Evolutionary conservation across 2,113 vertebrate genomes (phyloP).

Genomic region (Calypte anna): DNA sequence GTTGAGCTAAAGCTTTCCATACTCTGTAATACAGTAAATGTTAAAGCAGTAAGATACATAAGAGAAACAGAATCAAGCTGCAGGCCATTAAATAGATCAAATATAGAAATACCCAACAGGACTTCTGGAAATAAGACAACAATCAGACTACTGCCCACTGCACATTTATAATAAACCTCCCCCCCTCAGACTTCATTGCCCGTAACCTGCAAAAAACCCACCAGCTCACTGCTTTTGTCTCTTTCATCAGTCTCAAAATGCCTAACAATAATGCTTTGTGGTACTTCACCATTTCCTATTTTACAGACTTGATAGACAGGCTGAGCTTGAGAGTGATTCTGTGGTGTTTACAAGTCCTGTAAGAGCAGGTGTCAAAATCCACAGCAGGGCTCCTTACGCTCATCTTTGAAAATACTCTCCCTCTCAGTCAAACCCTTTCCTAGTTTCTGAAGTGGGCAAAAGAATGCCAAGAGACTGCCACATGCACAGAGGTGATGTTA

Average conservation of each 20-base stretch:
- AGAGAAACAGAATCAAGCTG: neutral
- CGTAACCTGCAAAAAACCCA: neutral
- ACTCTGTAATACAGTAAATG: constrained; percentile 72
- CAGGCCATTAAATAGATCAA: neutral
- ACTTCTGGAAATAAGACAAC: neutral
- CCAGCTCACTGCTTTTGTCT: neutral
- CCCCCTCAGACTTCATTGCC: neutral
- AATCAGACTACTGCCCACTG: neutral
- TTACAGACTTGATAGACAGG: neutral
- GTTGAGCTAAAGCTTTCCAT: constrained; percentile 76
- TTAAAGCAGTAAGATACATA: constrained; percentile 20
- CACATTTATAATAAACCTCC: neutral
- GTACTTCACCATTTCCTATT: accelerated
- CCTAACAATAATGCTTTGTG: neutral
- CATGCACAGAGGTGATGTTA: neutral
- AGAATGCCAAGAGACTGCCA: neutral
- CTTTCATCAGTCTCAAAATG: neutral
- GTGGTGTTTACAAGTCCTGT: neutral
- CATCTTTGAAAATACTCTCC: neutral
- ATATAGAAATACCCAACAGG: neutral
- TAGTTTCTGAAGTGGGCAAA: neutral
- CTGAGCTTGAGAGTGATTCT: neutral
- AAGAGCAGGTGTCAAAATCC: neutral
- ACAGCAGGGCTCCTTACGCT: neutral
- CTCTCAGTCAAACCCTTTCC: neutral